These are phyloP conservation scores for Microctenopoma lineatum DNA, from an alignment of 2,797 vertebrate genomes.

Conservation along the genomic window DNA sequence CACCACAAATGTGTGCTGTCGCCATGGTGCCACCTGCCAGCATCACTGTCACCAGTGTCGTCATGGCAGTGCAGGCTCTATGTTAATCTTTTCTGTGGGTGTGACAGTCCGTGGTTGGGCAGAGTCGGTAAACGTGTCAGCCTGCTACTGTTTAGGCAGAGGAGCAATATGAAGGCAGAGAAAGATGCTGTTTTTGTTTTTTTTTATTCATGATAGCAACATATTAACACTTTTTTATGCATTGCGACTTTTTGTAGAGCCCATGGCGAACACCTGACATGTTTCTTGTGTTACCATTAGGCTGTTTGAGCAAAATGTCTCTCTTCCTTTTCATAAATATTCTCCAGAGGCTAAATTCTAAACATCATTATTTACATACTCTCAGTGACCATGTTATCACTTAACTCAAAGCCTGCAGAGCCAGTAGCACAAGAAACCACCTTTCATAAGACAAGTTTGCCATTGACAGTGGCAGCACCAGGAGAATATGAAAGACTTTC, in stretches of 20 bases:
- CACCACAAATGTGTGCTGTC: slow-evolving; percentile 54
- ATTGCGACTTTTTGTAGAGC: no score
- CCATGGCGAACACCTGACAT: no score
- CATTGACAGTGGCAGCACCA: slow-evolving; percentile 18
- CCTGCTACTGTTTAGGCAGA: slow-evolving; percentile 36
- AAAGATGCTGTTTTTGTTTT: not conserved
- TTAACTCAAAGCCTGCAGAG: slow-evolving; percentile 7
- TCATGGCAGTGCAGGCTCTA: slow-evolving; percentile 54
- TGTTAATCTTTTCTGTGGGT: slow-evolving; percentile 58
- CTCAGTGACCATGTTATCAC: not conserved
- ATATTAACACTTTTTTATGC: not conserved
- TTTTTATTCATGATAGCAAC: not conserved
- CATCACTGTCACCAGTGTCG: slow-evolving; percentile 56
- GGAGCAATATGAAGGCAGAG: slow-evolving; percentile 1
- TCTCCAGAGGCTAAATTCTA: not conserved
- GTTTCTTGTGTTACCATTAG: no score
- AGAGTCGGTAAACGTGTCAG: slow-evolving; percentile 37
- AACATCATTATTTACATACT: not conserved
- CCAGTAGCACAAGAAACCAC: not conserved
- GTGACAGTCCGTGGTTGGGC: slow-evolving; percentile 47
- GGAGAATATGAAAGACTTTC: slow-evolving; percentile 41
- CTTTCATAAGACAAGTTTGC: slow-evolving; percentile 14
- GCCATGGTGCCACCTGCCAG: slow-evolving; percentile 53
- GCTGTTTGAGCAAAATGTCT: no score
- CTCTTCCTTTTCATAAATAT: no score